Percentiles rank a stretch among this genome's conserved stretches.
phyloP scores from a whole-genome alignment of 2,113 vertebrate genomes.

The Brachyhypopomus gauderio region DNA sequence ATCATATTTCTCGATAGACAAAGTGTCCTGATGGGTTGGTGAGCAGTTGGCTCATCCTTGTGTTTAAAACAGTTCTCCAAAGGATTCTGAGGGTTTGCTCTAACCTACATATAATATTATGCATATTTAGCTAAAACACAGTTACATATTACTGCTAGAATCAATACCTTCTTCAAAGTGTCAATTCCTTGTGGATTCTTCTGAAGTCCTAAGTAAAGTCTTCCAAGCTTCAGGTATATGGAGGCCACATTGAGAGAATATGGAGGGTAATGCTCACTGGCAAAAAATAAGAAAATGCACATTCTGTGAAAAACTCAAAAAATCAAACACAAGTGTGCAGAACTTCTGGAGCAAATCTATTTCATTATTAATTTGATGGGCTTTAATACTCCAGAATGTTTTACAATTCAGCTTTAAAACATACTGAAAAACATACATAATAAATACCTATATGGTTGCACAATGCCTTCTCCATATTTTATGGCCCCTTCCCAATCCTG shows the following conservation, averaged over 20 bases:
- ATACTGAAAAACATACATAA: neutral
- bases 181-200: constrained; percentile 83
- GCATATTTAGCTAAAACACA: too few species aligned
- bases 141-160: neutral
- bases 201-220: constrained; percentile 88
- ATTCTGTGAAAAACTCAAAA: neutral
- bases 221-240: constrained; percentile 95
- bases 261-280: constrained; percentile 90
- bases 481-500: constrained; percentile 97
- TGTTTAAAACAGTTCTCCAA: too few species aligned
- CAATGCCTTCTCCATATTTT: constrained; percentile 89
- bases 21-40: too few species aligned
- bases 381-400: too few species aligned
- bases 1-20: too few species aligned
- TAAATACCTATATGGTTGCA: constrained; percentile 73
- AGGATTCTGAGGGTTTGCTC: too few species aligned
- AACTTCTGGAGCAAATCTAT: too few species aligned
- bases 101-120: too few species aligned
- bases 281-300: neutral
- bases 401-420: too few species aligned
- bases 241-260: constrained; percentile 97
- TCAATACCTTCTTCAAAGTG: constrained; percentile 86
- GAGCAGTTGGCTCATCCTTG: too few species aligned
- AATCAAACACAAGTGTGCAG: too few species aligned
- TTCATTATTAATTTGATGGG: too few species aligned